Evolutionary conservation across 1,140 invertebrate species (phyloP), one percentile per base, ranked within the genome.

Genomic region (Leguminivora glycinivorella): DNA sequence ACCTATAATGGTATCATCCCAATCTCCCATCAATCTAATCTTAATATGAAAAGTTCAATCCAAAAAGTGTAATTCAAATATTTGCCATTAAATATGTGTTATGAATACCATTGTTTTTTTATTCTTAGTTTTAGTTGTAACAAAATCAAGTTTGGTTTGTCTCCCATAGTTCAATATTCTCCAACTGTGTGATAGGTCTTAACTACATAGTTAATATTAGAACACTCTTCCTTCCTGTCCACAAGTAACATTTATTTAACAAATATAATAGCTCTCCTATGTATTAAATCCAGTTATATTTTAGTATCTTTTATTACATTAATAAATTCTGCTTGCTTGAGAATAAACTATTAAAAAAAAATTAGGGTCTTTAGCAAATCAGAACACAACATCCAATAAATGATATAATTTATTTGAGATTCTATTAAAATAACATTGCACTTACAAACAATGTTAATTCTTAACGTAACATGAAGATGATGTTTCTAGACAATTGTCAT

Each of bases 401-500:
- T 60, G 6, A 25, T n/a, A 58, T 24, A 60, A 10, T 60, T 60
- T 60, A 60, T 60, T 60, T 67, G 31, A 67, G 63, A 67, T 67
- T 67, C 34, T 24, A 26, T 12, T 14, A n/a, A 5, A 19, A 4
- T 7, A 4, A 60, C 5, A 60, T 25, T n/a, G 6, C 56, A 24
- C n/a, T 56, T 56, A 56, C 47, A 10, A 12, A 56, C 10, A 56
- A 56, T 47, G 10, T 25, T 60, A 60, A 26, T 19, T 40, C 22
- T 72, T 58, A 34, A 72, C 26, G 43, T 47, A 22, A 84, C 80
- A 83, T 34, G 73, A 77, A 10, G 80, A 78, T 58, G 90, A 85
- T 52, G 72, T 79, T 7, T 81, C 71, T 9, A 81, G 74, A 77
- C 95, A 95, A 47, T 94, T 92, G 26, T 93, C 79, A 85, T 95